Evolutionary conservation across 1,140 invertebrate species (phyloP).

Genomic region (Drosophila rhopaloa): DNA sequence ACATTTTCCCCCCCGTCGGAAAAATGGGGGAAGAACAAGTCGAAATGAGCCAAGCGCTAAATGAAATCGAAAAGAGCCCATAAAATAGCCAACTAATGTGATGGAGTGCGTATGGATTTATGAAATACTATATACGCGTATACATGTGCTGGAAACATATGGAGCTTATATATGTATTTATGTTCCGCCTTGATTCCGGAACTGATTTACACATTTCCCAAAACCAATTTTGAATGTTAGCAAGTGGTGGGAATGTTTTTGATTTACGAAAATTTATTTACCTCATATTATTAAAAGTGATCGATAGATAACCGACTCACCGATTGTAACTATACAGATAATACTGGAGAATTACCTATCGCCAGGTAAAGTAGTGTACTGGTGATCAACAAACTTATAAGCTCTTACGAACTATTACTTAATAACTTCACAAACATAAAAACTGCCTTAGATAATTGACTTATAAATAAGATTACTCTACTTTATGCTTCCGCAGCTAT

Average conservation of each 20-base stretch:
- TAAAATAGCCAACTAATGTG: constrained; percentile 59
- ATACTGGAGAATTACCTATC: background rate
- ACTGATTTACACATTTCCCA: constrained; percentile 32
- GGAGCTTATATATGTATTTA: constrained; percentile 6
- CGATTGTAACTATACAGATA: no score
- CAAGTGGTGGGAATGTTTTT: background rate
- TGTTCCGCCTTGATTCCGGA: constrained; percentile 23
- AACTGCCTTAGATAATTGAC: constrained; percentile 12
- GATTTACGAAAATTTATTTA: background rate
- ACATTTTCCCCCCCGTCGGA: constrained; percentile 3
- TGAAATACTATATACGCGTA: constrained; percentile 43
- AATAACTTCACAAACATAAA: background rate
- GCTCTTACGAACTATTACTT: background rate
- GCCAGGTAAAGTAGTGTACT: background rate
- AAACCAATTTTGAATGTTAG: background rate
- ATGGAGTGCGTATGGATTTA: constrained; percentile 54
- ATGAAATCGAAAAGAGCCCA: constrained; percentile 53
- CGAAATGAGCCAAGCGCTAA: constrained; percentile 49
- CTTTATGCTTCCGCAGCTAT: constrained; percentile 2
- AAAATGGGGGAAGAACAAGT: constrained; percentile 6
- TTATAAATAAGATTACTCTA: constrained; percentile 3
- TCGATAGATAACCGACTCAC: no score
- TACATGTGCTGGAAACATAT: constrained; percentile 17
- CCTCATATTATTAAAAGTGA: no score
- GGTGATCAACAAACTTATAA: background rate